Percentiles rank a stretch among this genome's conserved stretches.
Conservation (phyloP, 1,140 invertebrate species). For the Drosophila novamexicana region DNA sequence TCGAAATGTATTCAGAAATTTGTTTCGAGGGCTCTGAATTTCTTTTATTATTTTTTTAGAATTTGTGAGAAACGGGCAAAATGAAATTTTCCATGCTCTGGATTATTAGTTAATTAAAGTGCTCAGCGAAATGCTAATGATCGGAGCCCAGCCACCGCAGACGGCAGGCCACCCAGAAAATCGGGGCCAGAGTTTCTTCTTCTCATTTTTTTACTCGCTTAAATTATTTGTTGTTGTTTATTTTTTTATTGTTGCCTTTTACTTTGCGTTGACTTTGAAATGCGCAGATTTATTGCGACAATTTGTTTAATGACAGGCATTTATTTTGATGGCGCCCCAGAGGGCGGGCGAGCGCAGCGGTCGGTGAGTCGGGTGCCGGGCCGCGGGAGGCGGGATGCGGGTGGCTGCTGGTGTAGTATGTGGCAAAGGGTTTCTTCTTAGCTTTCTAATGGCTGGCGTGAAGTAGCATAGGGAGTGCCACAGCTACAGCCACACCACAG, state of each 20-base stretch:
- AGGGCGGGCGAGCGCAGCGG: background rate
- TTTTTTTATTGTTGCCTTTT: conserved; percentile 47
- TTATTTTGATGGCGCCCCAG: conserved; percentile 77
- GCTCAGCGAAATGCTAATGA: conserved; percentile 21
- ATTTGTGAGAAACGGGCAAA: background rate
- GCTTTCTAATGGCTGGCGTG: conserved; percentile 60
- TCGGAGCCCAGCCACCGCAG: background rate
- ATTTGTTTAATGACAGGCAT: conserved; percentile 84
- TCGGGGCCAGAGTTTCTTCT: background rate
- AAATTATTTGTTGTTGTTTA: conserved; percentile 12
- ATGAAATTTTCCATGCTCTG: conserved; percentile 15
- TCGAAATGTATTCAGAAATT: background rate
- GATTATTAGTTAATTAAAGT: conserved; percentile 62
- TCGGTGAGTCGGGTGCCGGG: background rate
- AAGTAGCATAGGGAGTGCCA: background rate
- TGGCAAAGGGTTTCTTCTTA: conserved; percentile 63
- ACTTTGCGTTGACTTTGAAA: conserved; percentile 76
- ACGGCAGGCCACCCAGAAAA: background rate
- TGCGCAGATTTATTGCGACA: conserved; percentile 82
- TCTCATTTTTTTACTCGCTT: no score
- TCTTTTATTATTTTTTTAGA: conserved; percentile 11
- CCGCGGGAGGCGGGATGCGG: background rate
- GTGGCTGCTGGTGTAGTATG: conserved; percentile 1
- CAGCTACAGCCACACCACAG: background rate
- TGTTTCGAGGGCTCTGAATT: background rate